Evolutionary conservation across 2,797 vertebrate species (phyloP).

Genomic region (Capromys pilorides): DNA sequence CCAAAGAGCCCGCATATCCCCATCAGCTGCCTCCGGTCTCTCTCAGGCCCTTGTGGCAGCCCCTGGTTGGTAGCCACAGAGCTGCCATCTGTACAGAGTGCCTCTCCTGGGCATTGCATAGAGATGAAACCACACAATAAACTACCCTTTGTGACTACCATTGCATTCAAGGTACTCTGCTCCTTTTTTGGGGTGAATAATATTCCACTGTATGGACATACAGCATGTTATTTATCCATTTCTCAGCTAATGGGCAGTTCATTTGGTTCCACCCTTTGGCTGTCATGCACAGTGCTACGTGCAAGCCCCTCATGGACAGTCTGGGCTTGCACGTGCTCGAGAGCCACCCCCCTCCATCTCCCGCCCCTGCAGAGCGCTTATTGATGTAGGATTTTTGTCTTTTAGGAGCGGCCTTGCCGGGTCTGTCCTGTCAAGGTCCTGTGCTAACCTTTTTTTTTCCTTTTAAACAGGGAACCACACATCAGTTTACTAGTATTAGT

Average conservation of each 20-base stretch:
- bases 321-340: not conserved
- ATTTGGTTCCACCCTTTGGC: not conserved
- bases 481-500: too few species aligned
- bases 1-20: not conserved
- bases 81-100: constrained; percentile 10
- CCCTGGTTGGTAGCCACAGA: not conserved
- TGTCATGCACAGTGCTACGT: not conserved
- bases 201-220: not conserved
- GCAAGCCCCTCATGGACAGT: too few species aligned
- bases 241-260: not conserved
- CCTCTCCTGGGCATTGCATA: not conserved
- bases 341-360: too few species aligned
- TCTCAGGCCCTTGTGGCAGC: not conserved
- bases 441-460: too few species aligned
- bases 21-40: constrained; percentile 32
- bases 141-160: not conserved
- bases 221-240: not conserved
- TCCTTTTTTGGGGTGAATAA: not conserved
- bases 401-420: not conserved
- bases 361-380: not conserved
- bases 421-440: not conserved
- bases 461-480: not conserved
- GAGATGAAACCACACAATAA: not conserved
- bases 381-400: not conserved
- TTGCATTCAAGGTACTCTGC: not conserved